Conservation (phyloP, 2,113 vertebrate species). For the Craseonycteris thonglongyai region DNA sequence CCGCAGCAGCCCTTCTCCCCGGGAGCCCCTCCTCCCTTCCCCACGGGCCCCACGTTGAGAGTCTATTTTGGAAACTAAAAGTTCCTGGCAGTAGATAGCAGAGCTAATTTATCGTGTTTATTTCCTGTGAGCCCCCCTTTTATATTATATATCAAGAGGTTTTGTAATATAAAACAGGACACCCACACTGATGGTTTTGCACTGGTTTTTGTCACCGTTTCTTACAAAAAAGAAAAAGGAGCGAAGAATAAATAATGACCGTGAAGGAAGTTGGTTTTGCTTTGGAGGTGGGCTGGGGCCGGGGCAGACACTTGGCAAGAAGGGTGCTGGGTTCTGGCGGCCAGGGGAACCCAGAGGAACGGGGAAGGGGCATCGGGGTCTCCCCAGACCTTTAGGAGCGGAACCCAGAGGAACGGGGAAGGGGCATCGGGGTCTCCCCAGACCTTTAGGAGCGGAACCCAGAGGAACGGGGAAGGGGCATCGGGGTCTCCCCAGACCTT, state of each 20-base stretch:
- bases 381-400: background rate
- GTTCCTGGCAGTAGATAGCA: slow-evolving; percentile 75
- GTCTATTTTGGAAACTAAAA: slow-evolving; percentile 80
- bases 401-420: too few species aligned
- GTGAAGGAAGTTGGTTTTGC: slow-evolving; percentile 73
- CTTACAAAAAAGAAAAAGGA: slow-evolving; percentile 75
- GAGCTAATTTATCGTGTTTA: slow-evolving; percentile 81
- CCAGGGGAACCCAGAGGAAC: fast-evolving
- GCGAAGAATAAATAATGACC: slow-evolving; percentile 76
- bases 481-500: background rate
- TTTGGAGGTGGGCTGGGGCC: slow-evolving; percentile 9
- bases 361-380: background rate
- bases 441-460: background rate
- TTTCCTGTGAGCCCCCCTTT: slow-evolving; percentile 75
- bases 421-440: background rate
- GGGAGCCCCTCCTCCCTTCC: background rate
- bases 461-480: too few species aligned
- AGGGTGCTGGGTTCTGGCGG: background rate
- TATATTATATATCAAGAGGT: slow-evolving; percentile 71
- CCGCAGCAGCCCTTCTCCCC: background rate
- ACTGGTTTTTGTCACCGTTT: slow-evolving; percentile 79
- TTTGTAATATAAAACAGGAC: slow-evolving; percentile 80
- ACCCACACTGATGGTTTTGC: slow-evolving; percentile 72
- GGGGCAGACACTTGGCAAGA: background rate
- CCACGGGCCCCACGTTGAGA: slow-evolving; percentile 58